Percentiles rank a stretch among this genome's conserved stretches.
Conservation (phyloP, 2,113 vertebrate species). For the Peromyscus leucopus region DNA sequence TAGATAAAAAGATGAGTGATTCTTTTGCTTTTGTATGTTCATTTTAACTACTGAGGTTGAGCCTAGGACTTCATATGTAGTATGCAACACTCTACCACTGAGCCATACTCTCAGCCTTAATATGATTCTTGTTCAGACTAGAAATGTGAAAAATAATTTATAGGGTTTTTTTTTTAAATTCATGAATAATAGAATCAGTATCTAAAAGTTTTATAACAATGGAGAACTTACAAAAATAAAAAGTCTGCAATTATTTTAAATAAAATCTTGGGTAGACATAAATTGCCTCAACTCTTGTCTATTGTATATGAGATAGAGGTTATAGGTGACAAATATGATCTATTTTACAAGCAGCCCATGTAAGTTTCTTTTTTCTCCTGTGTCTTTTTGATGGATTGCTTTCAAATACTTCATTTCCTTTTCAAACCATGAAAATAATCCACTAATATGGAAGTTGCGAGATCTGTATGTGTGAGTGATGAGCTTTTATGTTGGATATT, state of each 20-base stretch:
- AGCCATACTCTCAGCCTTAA: not conserved
- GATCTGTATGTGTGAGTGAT: not conserved
- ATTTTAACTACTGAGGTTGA: not conserved
- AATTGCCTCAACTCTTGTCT: not conserved
- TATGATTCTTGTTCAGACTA: not conserved
- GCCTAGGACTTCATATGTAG: too few species aligned
- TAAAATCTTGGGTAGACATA: slow-evolving; percentile 3
- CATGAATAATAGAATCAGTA: not conserved
- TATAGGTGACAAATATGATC: not conserved
- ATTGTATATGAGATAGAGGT: not conserved
- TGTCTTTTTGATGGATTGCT: not conserved
- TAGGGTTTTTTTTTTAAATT: not conserved
- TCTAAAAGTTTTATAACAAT: not conserved
- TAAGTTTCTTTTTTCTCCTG: not conserved
- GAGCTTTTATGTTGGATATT: not conserved
- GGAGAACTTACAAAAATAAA: not conserved
- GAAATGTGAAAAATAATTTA: slow-evolving; percentile 12
- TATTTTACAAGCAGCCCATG: not conserved
- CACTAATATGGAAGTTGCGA: slow-evolving; percentile 5
- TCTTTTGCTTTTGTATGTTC: not conserved
- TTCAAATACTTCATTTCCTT: not conserved
- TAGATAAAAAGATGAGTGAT: not conserved
- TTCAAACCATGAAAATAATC: not conserved
- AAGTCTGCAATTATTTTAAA: not conserved
- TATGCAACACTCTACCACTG: not conserved